phyloP scores from a whole-genome alignment of 2,888 invertebrate species.

The Anodontia alba region DNA sequence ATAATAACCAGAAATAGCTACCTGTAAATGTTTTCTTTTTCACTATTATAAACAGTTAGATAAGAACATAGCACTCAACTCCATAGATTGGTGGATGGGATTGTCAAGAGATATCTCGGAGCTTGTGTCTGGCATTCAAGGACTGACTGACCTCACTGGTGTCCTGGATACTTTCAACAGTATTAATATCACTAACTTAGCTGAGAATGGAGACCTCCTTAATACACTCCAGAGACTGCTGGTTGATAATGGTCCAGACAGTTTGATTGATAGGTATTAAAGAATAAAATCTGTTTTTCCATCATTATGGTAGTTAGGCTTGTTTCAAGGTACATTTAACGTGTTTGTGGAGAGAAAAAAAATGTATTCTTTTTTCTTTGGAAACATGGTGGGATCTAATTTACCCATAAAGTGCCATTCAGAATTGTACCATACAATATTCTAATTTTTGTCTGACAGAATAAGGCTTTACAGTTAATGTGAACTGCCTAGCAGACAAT shows the following conservation, averaged over 20 bases:
- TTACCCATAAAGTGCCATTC: no score
- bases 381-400: no score
- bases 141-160: constrained; percentile 34
- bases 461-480: no score
- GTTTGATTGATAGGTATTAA: constrained; percentile 66
- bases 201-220: constrained; percentile 45
- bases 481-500: no score
- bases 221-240: constrained; percentile 64
- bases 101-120: constrained; percentile 36
- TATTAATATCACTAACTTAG: constrained; percentile 44
- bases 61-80: background rate
- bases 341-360: no score
- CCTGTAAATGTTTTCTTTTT: no score
- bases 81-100: constrained; percentile 26
- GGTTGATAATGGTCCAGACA: constrained; percentile 69
- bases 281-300: background rate
- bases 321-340: no score
- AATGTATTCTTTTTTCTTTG: no score
- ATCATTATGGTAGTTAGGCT: background rate
- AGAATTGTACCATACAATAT: no score
- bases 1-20: no score
- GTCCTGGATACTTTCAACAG: constrained; percentile 29
- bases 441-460: no score
- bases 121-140: constrained; percentile 45
- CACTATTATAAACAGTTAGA: no score